phyloP scores from a whole-genome alignment of 1,140 invertebrate species.

The Aethina tumida region DNA sequence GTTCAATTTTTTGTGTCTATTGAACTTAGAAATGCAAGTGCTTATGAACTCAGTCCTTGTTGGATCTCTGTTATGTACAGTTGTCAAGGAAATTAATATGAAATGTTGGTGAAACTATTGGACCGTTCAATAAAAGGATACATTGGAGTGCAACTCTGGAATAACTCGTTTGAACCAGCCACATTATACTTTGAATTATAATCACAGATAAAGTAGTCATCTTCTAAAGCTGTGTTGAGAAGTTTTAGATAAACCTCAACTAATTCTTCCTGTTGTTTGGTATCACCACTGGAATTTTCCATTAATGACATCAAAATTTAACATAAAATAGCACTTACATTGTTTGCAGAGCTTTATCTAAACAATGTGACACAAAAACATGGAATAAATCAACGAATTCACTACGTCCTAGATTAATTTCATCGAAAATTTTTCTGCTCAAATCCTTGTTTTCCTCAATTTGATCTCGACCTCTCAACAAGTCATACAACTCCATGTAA shows the following conservation, averaged over 20 bases:
- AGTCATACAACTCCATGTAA: slow-evolving; percentile 23
- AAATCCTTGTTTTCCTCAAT: slow-evolving; percentile 11
- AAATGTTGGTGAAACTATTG: background rate
- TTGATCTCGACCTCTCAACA: slow-evolving; percentile 21
- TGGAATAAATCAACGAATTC: slow-evolving; percentile 30
- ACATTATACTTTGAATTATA: slow-evolving; percentile 42
- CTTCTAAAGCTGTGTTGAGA: slow-evolving; percentile 50
- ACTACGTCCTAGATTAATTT: slow-evolving; percentile 19
- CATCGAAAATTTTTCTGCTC: slow-evolving; percentile 19
- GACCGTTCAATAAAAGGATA: slow-evolving; percentile 20
- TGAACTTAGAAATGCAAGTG: slow-evolving; percentile 25
- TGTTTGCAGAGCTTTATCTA: slow-evolving; percentile 25
- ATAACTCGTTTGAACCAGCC: slow-evolving; percentile 22
- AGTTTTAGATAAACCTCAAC: slow-evolving; percentile 50
- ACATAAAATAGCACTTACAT: slow-evolving; percentile 19
- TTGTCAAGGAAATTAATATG: background rate
- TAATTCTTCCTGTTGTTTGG: slow-evolving; percentile 35
- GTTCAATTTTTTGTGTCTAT: slow-evolving; percentile 17
- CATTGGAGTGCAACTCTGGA: slow-evolving; percentile 22
- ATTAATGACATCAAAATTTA: background rate
- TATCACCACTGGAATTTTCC: slow-evolving; percentile 36
- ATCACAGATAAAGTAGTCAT: slow-evolving; percentile 59
- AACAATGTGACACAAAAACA: slow-evolving; percentile 20
- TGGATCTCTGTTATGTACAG: slow-evolving; percentile 25
- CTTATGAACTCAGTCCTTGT: slow-evolving; percentile 30